These are phyloP conservation scores for Tethya wilhelma DNA, from an alignment of 37 sponge, comb jelly and placozoan species.

Conservation along the genomic window DNA sequence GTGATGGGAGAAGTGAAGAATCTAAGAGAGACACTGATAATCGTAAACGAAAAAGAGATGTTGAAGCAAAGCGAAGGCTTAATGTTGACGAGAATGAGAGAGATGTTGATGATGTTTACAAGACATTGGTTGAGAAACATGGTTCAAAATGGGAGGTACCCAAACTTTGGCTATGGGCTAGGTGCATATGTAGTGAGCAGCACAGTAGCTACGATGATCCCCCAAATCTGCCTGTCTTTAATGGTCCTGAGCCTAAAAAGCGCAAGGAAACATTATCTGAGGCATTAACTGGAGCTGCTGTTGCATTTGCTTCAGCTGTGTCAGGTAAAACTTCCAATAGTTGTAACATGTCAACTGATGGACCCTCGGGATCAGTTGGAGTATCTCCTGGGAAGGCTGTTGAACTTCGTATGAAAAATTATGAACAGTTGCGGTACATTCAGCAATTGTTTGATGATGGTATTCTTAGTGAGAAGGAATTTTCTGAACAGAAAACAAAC, in stretches of 20 bases:
- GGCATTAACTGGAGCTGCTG: conserved; percentile 23
- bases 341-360: not conserved
- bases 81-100: conserved; percentile 6
- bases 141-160: conserved; percentile 9
- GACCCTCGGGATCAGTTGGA: not conserved
- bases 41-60: not conserved
- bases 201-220: conserved; percentile 28
- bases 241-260: conserved; percentile 1
- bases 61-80: not conserved
- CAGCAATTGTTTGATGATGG: conserved; percentile 49
- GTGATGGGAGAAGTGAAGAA: conserved; percentile 9
- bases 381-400: conserved; percentile 29
- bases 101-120: conserved; percentile 23
- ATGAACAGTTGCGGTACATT: conserved; percentile 42
- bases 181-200: conserved; percentile 8
- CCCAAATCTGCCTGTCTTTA: conserved; percentile 17
- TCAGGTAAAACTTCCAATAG: not conserved
- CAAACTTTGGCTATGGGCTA: conserved; percentile 34
- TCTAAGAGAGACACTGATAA: not conserved
- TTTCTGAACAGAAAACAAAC: conserved; percentile 23
- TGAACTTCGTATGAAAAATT: conserved; percentile 40
- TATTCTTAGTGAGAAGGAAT: conserved; percentile 26
- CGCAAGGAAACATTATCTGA: conserved; percentile 22
- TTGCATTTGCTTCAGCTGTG: conserved; percentile 4
- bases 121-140: conserved; percentile 26